These are phyloP conservation scores for Yponomeuta sedellus DNA, from an alignment of 2,888 invertebrate genomes.

Conservation along the genomic window DNA sequence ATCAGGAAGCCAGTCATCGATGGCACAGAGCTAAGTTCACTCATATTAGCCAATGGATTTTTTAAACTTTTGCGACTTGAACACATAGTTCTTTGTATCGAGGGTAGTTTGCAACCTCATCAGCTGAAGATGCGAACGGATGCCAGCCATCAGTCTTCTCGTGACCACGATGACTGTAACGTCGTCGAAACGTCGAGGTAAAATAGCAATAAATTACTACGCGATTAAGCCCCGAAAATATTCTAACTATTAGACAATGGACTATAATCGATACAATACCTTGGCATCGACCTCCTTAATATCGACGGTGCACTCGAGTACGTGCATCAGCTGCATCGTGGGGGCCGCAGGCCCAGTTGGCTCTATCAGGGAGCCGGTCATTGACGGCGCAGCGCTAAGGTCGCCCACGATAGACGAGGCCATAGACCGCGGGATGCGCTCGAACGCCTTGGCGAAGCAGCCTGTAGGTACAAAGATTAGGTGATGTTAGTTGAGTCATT, in stretches of 20 bases:
- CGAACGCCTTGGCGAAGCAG: conserved; percentile 96
- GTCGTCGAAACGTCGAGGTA: too few species aligned
- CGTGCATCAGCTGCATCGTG: conserved; percentile 82
- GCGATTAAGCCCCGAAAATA: too few species aligned
- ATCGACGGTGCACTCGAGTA: conserved; percentile 94
- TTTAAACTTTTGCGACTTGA: too few species aligned
- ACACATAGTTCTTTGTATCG: too few species aligned
- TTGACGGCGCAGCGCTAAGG: conserved; percentile 80
- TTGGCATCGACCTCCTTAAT: conserved; percentile 95
- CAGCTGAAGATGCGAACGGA: too few species aligned
- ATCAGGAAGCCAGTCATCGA: conserved; percentile 79
- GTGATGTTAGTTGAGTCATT: conserved; percentile 14
- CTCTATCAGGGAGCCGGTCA: conserved; percentile 78
- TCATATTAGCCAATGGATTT: conserved; percentile 46
- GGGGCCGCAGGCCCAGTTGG: conserved; percentile 76
- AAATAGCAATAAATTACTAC: too few species aligned
- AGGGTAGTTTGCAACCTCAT: too few species aligned
- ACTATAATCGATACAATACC: conserved; percentile 32
- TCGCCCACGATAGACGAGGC: conserved; percentile 84
- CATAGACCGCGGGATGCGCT: conserved; percentile 89
- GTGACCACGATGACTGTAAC: too few species aligned
- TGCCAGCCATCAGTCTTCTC: too few species aligned
- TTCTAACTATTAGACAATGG: not conserved
- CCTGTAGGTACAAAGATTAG: conserved; percentile 51
- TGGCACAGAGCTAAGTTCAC: conserved; percentile 79